Evolutionary conservation across 2,888 invertebrate species (phyloP), one percentile per base, ranked within the genome.

Genomic region (Dyspetes luteomarginatus): DNA sequence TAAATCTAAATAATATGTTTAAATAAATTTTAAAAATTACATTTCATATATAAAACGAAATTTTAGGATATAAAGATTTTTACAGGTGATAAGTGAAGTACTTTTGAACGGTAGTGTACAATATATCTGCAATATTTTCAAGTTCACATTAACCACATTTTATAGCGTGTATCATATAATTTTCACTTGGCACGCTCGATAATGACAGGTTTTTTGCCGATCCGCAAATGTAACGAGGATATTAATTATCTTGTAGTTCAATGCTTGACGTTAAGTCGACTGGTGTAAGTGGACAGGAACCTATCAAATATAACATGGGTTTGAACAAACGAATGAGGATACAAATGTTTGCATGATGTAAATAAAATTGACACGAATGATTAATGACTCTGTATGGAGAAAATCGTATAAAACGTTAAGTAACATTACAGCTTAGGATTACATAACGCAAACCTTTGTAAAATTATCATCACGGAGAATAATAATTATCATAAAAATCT

Each of bases 241-340:
- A 43, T 45, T 55, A 43, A 73, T 72, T 62, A 60, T 62, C 24
- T 43, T 52, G 2, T 15, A 28, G 26, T 22, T 52, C 12, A 62
- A 22, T 50, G 30, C 43, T 43, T 45, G 45, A 43, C 26, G 43
- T 9, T 30, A 19, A 36, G 36, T 43, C 26, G 9, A 28, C 30
- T 17, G n/a, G 28, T 12, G 52, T 22, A n/a, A 74, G 7, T 15
- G 30, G 15, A 12, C 52, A 28, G 43, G 19, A 58, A 60, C 19
- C 58, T 26, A 15, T 43, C 24, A 36, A 36, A 1, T 36, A n/a
- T n/a, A n/a, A n/a, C n/a, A n/a, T n/a, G n/a, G n/a, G n/a, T n/a
- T n/a, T n/a, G n/a, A 36, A 36, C 36, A 12, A 58, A 48, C 24
- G 24, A 28, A 50, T 19, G 9, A 12, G 36, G 9, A 72, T 30